Evolutionary conservation across 2,113 vertebrate species (phyloP).

Genomic region (Neotoma lepida): DNA sequence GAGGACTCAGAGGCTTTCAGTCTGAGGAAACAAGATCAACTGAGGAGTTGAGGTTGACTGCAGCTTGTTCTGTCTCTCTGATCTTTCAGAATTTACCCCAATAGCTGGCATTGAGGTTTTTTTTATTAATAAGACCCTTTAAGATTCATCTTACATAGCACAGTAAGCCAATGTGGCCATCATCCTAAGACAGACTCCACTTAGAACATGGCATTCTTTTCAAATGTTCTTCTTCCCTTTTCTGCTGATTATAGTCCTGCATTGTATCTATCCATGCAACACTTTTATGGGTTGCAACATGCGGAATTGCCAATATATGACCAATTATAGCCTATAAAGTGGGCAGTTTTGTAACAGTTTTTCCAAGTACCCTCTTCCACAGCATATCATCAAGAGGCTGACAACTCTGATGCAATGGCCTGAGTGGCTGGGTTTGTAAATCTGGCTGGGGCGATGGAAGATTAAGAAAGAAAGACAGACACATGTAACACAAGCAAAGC

Average conservation of each 20-base stretch:
- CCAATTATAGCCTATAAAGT: slow-evolving; percentile 9
- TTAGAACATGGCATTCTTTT: background rate
- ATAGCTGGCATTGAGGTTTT: too few species aligned
- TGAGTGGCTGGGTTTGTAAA: background rate
- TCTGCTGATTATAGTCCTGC: background rate
- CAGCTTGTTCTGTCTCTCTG: too few species aligned
- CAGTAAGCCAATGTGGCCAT: background rate
- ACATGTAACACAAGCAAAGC: background rate
- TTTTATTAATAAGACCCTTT: too few species aligned
- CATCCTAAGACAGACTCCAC: background rate
- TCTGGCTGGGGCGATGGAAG: background rate
- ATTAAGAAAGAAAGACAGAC: background rate
- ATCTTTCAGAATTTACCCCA: too few species aligned
- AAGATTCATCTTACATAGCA: too few species aligned
- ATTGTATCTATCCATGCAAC: background rate
- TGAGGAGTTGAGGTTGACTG: too few species aligned
- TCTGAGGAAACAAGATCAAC: too few species aligned
- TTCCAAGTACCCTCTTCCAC: background rate
- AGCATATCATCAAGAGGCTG: background rate
- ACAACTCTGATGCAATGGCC: background rate
- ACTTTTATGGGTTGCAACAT: background rate
- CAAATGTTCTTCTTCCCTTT: background rate
- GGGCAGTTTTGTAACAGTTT: background rate
- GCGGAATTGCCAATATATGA: background rate
- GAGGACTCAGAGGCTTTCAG: too few species aligned